A percentile compares a stretch with the other conserved stretches of the same genome.
phyloP scores from a whole-genome alignment of 2,888 invertebrate genomes.

The Girardia tigrina region DNA sequence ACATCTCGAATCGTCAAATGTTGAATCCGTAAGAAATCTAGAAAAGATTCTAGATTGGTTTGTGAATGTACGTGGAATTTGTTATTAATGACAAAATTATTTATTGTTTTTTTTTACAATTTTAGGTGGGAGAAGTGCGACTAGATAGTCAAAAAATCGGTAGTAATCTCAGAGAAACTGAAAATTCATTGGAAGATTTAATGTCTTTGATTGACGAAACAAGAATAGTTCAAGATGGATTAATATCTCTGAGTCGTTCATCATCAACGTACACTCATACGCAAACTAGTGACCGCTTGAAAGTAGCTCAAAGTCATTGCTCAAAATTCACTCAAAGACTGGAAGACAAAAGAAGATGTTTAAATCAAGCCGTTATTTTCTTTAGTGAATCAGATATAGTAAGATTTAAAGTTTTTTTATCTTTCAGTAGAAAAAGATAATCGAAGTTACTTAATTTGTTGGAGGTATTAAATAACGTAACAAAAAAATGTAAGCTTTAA shows the following conservation, averaged over 20 bases:
- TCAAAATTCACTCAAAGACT: conserved; percentile 56
- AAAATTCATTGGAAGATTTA: conserved; percentile 25
- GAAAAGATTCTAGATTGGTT: conserved; percentile 12
- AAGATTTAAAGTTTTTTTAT: conserved; percentile 43
- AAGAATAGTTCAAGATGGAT: conserved; percentile 33
- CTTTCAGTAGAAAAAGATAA: too few species aligned
- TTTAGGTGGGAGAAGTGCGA: conserved; percentile 30
- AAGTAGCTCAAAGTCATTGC: conserved; percentile 30
- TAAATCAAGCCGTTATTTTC: conserved; percentile 61
- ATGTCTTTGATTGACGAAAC: conserved; percentile 35
- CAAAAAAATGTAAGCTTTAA: too few species aligned
- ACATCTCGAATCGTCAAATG: not conserved
- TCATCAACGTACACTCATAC: not conserved
- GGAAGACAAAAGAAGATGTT: conserved; percentile 60
- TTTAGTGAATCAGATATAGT: conserved; percentile 61
- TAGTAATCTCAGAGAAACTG: conserved; percentile 31
- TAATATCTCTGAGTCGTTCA: not conserved
- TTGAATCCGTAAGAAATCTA: not conserved
- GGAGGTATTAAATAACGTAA: not conserved
- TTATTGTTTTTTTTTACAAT: not conserved
- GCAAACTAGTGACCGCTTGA: conserved; percentile 20
- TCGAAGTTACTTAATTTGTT: conserved; percentile 28
- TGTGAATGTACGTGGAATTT: not conserved
- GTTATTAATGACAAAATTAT: not conserved
- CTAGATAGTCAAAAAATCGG: conserved; percentile 31